These are phyloP conservation scores for Silurus lanzhouensis DNA, from an alignment of 2,797 vertebrate genomes.

Conservation along the genomic window DNA sequence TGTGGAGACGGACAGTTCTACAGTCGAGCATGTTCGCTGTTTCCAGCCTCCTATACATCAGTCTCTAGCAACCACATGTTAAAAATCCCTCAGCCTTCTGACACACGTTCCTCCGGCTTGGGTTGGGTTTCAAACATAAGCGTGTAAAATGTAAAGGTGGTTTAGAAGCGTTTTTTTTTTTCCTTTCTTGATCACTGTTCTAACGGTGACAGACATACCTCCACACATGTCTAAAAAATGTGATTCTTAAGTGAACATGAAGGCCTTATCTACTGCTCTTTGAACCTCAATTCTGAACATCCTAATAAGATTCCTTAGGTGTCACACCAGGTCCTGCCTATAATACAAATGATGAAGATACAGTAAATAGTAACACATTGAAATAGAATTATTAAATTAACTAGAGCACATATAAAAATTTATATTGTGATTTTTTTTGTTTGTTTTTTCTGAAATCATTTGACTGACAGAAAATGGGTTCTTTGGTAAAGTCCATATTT, in stretches of 20 bases:
- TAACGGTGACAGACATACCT: constrained; percentile 40
- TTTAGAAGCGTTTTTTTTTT: constrained; percentile 15
- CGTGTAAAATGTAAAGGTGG: constrained; percentile 29
- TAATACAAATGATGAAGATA: constrained; percentile 11
- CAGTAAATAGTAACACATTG: constrained; percentile 32
- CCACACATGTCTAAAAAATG: constrained; percentile 30
- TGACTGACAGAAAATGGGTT: not conserved
- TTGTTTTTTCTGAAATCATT: not conserved
- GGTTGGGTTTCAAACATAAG: constrained; percentile 33
- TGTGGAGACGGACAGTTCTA: constrained; percentile 97
- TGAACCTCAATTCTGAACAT: constrained; percentile 10
- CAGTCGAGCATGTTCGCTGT: constrained; percentile 96
- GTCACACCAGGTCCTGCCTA: constrained; percentile 18
- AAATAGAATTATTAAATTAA: constrained; percentile 39
- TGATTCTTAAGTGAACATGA: constrained; percentile 29
- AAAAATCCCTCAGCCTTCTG: constrained; percentile 49
- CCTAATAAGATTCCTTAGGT: constrained; percentile 6
- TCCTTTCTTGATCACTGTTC: constrained; percentile 20
- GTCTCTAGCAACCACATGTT: constrained; percentile 96
- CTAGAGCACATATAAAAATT: constrained; percentile 34
- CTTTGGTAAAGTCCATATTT: constrained; percentile 13
- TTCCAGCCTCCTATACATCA: constrained; percentile 99
- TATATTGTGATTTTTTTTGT: constrained; percentile 4
- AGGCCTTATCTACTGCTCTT: constrained; percentile 21
- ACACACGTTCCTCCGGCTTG: constrained; percentile 44